These are phyloP conservation scores for Anagyrus pseudococci DNA, from an alignment of 2,888 invertebrate genomes.

Conservation along the genomic window DNA sequence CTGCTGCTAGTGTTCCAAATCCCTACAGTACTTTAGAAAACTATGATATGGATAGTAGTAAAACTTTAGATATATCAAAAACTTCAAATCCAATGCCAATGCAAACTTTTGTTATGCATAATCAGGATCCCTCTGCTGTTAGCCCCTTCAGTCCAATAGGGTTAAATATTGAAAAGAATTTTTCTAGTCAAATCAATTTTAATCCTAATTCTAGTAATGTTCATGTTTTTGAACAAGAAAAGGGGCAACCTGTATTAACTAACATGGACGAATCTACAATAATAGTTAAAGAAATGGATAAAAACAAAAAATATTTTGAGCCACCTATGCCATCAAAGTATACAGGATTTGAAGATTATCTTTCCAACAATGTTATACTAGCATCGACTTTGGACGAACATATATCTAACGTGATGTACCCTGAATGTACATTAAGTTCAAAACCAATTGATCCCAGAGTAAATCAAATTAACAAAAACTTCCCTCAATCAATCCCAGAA, in stretches of 20 bases:
- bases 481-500: constrained; percentile 28
- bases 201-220: constrained; percentile 22
- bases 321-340: constrained; percentile 15
- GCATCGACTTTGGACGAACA: constrained; percentile 6
- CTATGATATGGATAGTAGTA: constrained; percentile 53
- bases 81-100: constrained; percentile 40
- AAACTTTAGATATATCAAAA: constrained; percentile 57
- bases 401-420: constrained; percentile 3
- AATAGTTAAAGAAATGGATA: constrained; percentile 6
- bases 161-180: constrained; percentile 14
- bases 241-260: not conserved
- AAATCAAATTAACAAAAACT: constrained; percentile 9
- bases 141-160: constrained; percentile 17
- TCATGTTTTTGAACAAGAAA: constrained; percentile 26
- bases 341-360: constrained; percentile 11
- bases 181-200: constrained; percentile 29
- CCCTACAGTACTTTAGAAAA: constrained; percentile 59
- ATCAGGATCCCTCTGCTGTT: too few species aligned
- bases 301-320: too few species aligned
- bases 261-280: not conserved
- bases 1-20: constrained; percentile 59
- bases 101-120: constrained; percentile 22
- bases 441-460: constrained; percentile 14
- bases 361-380: constrained; percentile 21
- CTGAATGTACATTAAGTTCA: constrained; percentile 8